These are phyloP conservation scores for Falco biarmicus DNA, from an alignment of 2,797 vertebrate genomes.

Conservation along the genomic window DNA sequence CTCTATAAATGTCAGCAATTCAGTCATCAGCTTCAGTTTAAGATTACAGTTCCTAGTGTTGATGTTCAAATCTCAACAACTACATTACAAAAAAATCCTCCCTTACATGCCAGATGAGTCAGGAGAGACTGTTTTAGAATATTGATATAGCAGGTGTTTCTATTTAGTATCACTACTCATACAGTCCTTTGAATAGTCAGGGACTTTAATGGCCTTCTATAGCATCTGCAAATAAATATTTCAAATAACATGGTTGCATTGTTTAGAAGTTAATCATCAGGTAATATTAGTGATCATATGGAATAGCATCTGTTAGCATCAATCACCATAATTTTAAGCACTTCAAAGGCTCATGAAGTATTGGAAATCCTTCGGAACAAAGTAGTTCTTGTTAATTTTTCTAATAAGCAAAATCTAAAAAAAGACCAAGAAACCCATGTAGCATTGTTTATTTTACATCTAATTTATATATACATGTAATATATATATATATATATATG, in stretches of 20 bases:
- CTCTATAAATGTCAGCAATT: neutral
- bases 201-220: slow-evolving; percentile 31
- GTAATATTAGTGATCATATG: slow-evolving; percentile 3
- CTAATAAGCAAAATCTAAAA: neutral
- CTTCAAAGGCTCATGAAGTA: neutral
- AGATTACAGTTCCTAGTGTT: neutral
- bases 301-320: neutral
- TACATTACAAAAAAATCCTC: neutral
- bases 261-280: slow-evolving; percentile 33
- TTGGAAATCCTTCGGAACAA: neutral
- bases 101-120: neutral
- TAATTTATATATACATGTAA: neutral
- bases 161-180: neutral
- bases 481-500: neutral
- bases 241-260: slow-evolving; percentile 20
- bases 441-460: neutral
- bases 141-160: slow-evolving; percentile 44
- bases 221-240: slow-evolving; percentile 49
- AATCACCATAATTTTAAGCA: neutral
- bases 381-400: neutral
- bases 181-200: slow-evolving; percentile 41
- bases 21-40: slow-evolving; percentile 9
- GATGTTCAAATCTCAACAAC: slow-evolving; percentile 13
- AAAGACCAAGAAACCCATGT: neutral
- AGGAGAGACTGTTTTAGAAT: neutral